Conservation (phyloP, 2,113 vertebrate genomes). For the Ammodramus savannarum region DNA sequence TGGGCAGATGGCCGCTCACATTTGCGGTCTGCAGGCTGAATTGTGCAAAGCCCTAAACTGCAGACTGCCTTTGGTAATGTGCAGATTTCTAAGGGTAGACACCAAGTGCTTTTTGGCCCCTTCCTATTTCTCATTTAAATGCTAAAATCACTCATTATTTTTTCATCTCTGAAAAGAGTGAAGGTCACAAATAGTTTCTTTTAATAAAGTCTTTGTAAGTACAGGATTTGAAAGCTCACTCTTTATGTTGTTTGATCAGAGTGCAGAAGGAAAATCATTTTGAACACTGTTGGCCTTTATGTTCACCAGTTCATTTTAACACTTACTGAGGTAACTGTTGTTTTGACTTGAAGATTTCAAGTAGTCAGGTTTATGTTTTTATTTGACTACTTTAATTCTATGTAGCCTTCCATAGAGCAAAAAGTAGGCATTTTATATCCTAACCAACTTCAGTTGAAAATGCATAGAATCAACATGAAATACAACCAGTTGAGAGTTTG, state of each 20-base stretch:
- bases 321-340: neutral
- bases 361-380: neutral
- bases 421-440: neutral
- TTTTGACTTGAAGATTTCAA: neutral
- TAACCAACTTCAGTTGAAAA: neutral
- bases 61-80: neutral
- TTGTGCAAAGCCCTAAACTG: neutral
- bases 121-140: slow-evolving; percentile 1
- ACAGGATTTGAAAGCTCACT: neutral
- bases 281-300: neutral
- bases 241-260: neutral
- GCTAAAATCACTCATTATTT: neutral
- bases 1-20: neutral
- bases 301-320: neutral
- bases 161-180: neutral
- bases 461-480: neutral
- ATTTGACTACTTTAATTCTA: neutral
- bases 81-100: neutral
- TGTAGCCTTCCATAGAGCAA: neutral
- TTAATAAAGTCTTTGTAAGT: neutral
- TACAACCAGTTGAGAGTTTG: neutral
- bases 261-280: neutral
- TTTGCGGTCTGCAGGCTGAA: neutral
- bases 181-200: neutral
- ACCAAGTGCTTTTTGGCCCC: neutral